phyloP scores from a whole-genome alignment of 2,797 vertebrate genomes.

The Siniperca obscura region DNA sequence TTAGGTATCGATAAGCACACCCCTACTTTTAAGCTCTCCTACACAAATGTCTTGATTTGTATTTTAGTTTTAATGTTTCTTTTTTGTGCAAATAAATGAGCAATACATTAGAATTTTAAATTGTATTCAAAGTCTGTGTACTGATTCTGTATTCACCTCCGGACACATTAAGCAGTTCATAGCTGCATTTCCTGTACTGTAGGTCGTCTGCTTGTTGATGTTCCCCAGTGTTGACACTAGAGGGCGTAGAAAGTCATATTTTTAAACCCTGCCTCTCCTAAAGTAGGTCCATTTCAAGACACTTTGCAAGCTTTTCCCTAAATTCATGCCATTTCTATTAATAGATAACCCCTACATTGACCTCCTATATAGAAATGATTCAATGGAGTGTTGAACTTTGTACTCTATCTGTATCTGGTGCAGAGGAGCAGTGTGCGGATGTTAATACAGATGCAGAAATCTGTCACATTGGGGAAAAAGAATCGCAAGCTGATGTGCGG shows the following conservation, averaged over 20 bases:
- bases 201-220: not conserved
- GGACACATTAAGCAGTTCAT: not conserved
- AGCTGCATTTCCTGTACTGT: not conserved
- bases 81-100: not conserved
- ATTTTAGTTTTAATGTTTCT: not conserved
- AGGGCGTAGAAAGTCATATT: slow-evolving; percentile 62
- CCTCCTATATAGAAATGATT: slow-evolving; percentile 29
- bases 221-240: slow-evolving; percentile 69
- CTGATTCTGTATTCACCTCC: not conserved
- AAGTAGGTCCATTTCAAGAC: slow-evolving; percentile 3
- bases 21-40: no score
- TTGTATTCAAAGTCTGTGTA: not conserved
- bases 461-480: slow-evolving; percentile 16
- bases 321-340: slow-evolving; percentile 26
- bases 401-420: slow-evolving; percentile 12
- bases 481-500: slow-evolving; percentile 37
- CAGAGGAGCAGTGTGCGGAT: slow-evolving; percentile 28
- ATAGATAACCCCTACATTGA: slow-evolving; percentile 30
- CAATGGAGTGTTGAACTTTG: slow-evolving; percentile 18
- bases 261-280: slow-evolving; percentile 9
- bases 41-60: not conserved
- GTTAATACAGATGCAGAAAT: slow-evolving; percentile 55
- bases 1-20: not conserved
- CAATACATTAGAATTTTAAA: not conserved
- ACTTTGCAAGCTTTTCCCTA: slow-evolving; percentile 3